Conservation (phyloP, 1,140 invertebrate species). For the Calycopis cecrops region DNA sequence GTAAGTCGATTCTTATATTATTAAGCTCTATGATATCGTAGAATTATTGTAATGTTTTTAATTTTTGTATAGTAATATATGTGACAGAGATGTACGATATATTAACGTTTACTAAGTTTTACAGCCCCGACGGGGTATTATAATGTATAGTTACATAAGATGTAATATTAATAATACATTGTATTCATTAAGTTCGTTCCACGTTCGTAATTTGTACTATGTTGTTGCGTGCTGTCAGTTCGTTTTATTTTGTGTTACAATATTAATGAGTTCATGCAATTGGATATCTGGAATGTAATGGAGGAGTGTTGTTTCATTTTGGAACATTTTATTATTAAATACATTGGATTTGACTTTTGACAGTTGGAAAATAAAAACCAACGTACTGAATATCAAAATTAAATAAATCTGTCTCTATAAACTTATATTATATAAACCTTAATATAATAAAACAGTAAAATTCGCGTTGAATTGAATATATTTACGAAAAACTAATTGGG, state of each 20-base stretch:
- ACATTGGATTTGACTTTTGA: too few relatives aligned
- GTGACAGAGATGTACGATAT: slow-evolving; percentile 60
- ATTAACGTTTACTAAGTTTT: slow-evolving; percentile 58
- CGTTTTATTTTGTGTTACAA: slow-evolving; percentile 23
- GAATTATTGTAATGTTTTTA: slow-evolving; percentile 70
- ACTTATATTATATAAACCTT: too few relatives aligned
- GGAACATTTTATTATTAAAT: too few relatives aligned
- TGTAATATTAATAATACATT: slow-evolving; percentile 48
- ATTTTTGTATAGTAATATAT: slow-evolving; percentile 70
- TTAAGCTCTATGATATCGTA: slow-evolving; percentile 69
- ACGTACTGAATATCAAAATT: too few relatives aligned
- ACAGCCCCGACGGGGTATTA: slow-evolving; percentile 43
- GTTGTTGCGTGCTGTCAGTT: slow-evolving; percentile 25
- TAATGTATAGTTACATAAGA: slow-evolving; percentile 65
- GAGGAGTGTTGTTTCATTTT: too few relatives aligned
- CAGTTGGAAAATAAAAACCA: too few relatives aligned
- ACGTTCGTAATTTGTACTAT: slow-evolving; percentile 24
- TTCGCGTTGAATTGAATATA: too few relatives aligned
- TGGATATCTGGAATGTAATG: not conserved
- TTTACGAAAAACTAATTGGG: too few relatives aligned
- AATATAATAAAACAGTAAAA: too few relatives aligned
- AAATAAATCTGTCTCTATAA: too few relatives aligned
- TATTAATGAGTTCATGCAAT: slow-evolving; percentile 31
- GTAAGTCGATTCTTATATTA: slow-evolving; percentile 70
- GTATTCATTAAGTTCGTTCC: slow-evolving; percentile 13